Percentiles rank a stretch among this genome's conserved stretches.
These are phyloP conservation scores for Ammospiza caudacuta DNA, from an alignment of 2,113 vertebrate genomes.

Conservation along the genomic window DNA sequence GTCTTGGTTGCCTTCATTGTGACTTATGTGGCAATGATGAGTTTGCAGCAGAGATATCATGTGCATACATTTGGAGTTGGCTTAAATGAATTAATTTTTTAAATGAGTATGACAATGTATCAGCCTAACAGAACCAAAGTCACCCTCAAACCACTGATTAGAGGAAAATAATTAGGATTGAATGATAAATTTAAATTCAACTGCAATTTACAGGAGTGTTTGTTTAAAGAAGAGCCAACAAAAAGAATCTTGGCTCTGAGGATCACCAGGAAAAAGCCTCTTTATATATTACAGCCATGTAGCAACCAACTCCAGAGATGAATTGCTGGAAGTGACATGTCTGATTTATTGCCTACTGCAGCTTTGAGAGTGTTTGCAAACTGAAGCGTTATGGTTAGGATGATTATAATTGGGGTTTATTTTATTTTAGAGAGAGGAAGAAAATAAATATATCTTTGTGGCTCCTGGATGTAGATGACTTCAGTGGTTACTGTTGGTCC, in stretches of 20 bases:
- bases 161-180: not conserved
- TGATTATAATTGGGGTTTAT: not conserved
- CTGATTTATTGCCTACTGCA: not conserved
- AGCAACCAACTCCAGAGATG: not conserved
- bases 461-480: not conserved
- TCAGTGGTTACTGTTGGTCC: not conserved
- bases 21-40: not conserved
- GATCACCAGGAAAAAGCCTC: not conserved
- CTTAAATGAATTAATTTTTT: not conserved
- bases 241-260: constrained; percentile 24
- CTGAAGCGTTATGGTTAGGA: not conserved
- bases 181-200: not conserved
- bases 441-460: not conserved
- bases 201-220: not conserved
- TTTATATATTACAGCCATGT: not conserved
- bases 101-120: not conserved
- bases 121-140: not conserved
- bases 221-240: constrained; percentile 13
- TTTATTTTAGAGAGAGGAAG: not conserved
- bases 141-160: not conserved
- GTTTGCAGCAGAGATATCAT: not conserved
- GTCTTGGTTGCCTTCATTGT: not conserved
- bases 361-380: not conserved
- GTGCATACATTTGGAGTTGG: not conserved
- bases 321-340: not conserved